Evolutionary conservation across 2,113 vertebrate species (phyloP).

Genomic region (Indicator maculatus): DNA sequence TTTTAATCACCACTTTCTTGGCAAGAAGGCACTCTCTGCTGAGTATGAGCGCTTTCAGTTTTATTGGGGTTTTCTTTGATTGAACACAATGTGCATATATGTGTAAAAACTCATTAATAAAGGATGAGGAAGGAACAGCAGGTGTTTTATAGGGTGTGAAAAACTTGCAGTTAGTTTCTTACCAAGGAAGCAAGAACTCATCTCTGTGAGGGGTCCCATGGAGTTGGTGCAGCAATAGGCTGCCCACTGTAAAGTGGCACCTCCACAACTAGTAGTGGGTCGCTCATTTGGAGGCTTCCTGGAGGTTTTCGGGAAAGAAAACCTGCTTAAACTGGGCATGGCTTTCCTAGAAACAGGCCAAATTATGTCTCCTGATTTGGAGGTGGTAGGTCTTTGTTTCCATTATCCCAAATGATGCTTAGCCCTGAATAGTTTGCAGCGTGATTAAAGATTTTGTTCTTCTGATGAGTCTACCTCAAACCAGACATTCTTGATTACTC

Average conservation of each 20-base stretch:
- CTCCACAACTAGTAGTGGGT: neutral
- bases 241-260: neutral
- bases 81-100: neutral
- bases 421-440: neutral
- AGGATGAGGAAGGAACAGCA: conserved; percentile 25
- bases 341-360: neutral
- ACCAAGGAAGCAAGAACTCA: neutral
- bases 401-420: neutral
- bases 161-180: neutral
- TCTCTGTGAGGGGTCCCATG: accelerated
- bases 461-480: neutral
- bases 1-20: conserved; percentile 56
- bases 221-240: neutral
- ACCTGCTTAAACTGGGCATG: neutral
- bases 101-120: conserved; percentile 33
- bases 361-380: neutral
- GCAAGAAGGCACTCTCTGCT: conserved; percentile 9
- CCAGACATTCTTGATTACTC: neutral
- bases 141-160: neutral
- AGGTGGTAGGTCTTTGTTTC: neutral
- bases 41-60: neutral
- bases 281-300: neutral
- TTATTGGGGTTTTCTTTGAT: conserved; percentile 1
- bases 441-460: neutral
- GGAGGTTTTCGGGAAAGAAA: neutral